Conservation (phyloP, 2,113 vertebrate genomes). For the Alouatta palliata region DNA sequence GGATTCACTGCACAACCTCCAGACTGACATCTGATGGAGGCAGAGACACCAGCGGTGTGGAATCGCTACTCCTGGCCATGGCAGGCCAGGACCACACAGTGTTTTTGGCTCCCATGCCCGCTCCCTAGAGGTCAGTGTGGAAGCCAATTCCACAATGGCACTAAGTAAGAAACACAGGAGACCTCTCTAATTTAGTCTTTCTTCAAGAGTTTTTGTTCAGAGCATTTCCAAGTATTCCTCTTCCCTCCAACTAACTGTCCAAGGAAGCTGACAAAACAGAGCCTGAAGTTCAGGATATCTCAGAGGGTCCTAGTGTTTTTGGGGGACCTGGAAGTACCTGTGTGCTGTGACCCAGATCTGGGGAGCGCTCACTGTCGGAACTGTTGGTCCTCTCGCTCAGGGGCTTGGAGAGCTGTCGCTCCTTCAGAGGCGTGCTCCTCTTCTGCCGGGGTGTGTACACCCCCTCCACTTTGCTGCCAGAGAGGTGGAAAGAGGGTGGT, state of each 20-base stretch:
- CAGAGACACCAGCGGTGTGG: background rate
- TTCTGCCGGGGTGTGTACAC: slow-evolving; percentile 89
- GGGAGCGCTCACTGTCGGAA: slow-evolving; percentile 91
- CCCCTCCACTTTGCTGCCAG: slow-evolving; percentile 85
- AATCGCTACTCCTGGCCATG: background rate
- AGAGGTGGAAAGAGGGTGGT: background rate
- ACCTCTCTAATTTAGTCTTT: background rate
- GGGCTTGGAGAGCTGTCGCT: slow-evolving; percentile 91
- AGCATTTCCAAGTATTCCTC: background rate
- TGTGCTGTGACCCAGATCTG: slow-evolving; percentile 89
- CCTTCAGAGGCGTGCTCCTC: slow-evolving; percentile 89
- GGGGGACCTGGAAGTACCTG: slow-evolving; percentile 80
- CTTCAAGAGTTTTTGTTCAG: background rate
- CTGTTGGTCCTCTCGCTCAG: slow-evolving; percentile 92
- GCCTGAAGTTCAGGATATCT: background rate
- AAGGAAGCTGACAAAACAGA: background rate
- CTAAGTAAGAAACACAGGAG: background rate
- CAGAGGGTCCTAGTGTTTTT: background rate
- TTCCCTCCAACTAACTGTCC: background rate
- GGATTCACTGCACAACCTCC: background rate
- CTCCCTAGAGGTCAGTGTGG: background rate
- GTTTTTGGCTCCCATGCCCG: background rate
- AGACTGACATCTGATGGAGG: background rate
- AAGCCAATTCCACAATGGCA: background rate
- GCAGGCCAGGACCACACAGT: background rate